Evolutionary conservation across 2,113 vertebrate genomes (phyloP).

Genomic region (Kobus ellipsiprymnus): DNA sequence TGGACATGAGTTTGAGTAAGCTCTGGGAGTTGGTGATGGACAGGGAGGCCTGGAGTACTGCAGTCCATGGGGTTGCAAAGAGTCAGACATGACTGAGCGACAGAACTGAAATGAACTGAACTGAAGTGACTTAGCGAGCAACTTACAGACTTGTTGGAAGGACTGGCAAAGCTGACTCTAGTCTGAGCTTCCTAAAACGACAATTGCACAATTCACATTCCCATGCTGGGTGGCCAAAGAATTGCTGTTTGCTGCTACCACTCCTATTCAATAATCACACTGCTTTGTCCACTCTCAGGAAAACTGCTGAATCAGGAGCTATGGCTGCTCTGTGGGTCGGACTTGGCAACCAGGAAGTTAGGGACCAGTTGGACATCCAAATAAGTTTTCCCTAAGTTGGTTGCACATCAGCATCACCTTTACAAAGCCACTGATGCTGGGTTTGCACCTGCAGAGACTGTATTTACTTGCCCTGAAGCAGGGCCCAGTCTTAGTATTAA

Average conservation of each 20-base stretch:
- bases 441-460: not conserved
- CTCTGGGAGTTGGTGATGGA: not conserved
- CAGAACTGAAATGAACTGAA: not conserved
- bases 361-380: not conserved
- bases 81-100: not conserved
- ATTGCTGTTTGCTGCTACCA: not conserved
- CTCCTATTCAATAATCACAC: not conserved
- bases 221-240: not conserved
- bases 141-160: not conserved
- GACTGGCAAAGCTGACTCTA: not conserved
- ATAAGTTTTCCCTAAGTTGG: not conserved
- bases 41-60: fast-evolving
- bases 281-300: not conserved
- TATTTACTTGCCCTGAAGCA: slow-evolving; percentile 37
- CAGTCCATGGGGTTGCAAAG: not conserved
- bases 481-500: not conserved
- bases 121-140: not conserved
- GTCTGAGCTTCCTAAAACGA: not conserved
- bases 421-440: not conserved
- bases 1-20: not conserved
- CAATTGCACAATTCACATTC: not conserved
- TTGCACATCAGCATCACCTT: not conserved
- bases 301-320: not conserved
- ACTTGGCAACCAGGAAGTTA: not conserved
- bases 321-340: not conserved